Conservation (phyloP, 1,140 invertebrate species). For the Platorchestia sp. region DNA sequence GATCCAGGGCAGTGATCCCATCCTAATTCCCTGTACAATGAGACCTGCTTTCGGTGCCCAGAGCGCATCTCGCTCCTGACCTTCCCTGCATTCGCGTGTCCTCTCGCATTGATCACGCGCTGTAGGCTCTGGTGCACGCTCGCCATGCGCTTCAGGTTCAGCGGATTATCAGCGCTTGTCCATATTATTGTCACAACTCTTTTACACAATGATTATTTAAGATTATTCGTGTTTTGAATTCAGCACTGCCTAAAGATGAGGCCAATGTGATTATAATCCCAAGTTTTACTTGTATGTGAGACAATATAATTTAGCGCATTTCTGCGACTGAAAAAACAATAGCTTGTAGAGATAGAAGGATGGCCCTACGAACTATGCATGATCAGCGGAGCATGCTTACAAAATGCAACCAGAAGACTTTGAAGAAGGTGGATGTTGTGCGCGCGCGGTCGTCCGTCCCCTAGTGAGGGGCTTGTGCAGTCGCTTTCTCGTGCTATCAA, state of each 20-base stretch:
- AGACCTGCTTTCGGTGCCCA: neutral
- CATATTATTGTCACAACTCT: neutral
- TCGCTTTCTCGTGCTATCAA: neutral
- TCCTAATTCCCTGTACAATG: neutral
- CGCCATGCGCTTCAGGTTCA: neutral
- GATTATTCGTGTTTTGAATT: neutral
- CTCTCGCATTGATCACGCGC: too few relatives aligned
- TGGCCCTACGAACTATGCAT: neutral
- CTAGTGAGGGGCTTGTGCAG: neutral
- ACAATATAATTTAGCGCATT: neutral
- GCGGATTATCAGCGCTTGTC: neutral
- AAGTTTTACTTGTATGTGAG: neutral
- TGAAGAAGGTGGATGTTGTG: neutral
- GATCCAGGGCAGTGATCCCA: neutral
- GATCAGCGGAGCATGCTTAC: neutral
- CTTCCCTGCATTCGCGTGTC: neutral
- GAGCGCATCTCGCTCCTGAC: neutral
- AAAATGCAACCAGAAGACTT: neutral
- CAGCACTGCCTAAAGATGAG: neutral
- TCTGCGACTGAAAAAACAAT: neutral
- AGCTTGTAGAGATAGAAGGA: neutral
- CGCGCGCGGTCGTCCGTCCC: neutral
- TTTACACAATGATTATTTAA: neutral
- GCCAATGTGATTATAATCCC: neutral
- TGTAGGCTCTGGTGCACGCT: neutral